Evolutionary conservation across 2,113 vertebrate genomes (phyloP).

Genomic region (Lota lota): DNA sequence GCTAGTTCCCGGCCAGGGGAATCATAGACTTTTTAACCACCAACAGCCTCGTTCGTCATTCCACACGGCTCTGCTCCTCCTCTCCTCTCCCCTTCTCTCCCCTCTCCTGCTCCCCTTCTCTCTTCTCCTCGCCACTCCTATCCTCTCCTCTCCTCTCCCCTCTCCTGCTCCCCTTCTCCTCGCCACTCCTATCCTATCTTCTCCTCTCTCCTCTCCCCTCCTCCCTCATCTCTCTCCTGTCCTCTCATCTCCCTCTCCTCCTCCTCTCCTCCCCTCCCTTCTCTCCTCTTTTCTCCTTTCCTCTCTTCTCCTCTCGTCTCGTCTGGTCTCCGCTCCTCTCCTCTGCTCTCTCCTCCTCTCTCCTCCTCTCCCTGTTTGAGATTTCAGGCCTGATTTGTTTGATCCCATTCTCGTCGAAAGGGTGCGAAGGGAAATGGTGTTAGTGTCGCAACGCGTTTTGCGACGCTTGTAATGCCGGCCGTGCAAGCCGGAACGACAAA

Average conservation of each 20-base stretch:
- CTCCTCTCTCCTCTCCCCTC: too few relatives aligned
- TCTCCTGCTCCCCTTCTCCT: too few relatives aligned
- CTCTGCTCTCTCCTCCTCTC: background rate
- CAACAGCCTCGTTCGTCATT: slow-evolving; percentile 50
- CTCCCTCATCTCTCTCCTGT: too few relatives aligned
- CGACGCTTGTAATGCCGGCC: slow-evolving; percentile 45
- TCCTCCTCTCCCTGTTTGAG: slow-evolving; percentile 8
- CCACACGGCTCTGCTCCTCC: slow-evolving; percentile 10
- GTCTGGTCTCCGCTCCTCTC: background rate
- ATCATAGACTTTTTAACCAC: slow-evolving; percentile 22
- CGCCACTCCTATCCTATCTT: too few relatives aligned
- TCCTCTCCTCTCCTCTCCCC: too few relatives aligned
- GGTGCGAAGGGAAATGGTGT: slow-evolving; percentile 50
- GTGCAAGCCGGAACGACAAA: slow-evolving; percentile 50
- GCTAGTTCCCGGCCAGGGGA: slow-evolving; percentile 44
- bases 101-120: too few relatives aligned
- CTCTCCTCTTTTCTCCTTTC: background rate
- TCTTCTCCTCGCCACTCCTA: too few relatives aligned
- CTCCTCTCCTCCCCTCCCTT: too few relatives aligned
- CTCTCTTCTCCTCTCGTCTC: slow-evolving; percentile 30
- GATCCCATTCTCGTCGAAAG: slow-evolving; percentile 29
- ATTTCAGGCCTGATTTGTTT: slow-evolving; percentile 46
- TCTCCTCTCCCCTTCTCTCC: background rate
- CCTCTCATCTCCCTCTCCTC: too few relatives aligned
- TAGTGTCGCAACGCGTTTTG: slow-evolving; percentile 43